phyloP scores from a whole-genome alignment of 1,140 invertebrate species.

The Mycetomoellerius zeteki region DNA sequence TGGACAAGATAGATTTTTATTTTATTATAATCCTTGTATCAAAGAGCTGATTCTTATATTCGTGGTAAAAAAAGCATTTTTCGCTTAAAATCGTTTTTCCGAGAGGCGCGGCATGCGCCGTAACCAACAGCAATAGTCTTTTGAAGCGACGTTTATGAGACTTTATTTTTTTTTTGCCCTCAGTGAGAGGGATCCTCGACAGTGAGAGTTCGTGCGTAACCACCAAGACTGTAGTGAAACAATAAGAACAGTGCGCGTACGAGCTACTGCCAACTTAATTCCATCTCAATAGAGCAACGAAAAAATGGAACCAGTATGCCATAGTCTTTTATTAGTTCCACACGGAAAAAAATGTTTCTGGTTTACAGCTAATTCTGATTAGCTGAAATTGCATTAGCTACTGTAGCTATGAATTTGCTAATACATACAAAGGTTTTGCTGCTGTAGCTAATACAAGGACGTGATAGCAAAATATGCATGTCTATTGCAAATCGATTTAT shows the following conservation, averaged over 20 bases:
- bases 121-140: constrained; percentile 48
- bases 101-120: neutral
- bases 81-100: constrained; percentile 56
- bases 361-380: no score
- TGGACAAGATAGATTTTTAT: constrained; percentile 39
- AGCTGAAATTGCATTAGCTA: no score
- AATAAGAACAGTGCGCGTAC: constrained; percentile 34
- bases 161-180: constrained; percentile 23
- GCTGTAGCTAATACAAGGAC: no score
- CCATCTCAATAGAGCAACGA: constrained; percentile 15
- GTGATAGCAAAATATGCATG: no score
- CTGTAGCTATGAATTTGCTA: no score
- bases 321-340: constrained; percentile 46
- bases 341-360: no score
- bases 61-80: neutral
- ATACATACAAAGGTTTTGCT: no score
- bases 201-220: constrained; percentile 28
- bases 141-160: constrained; percentile 53
- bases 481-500: no score
- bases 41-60: neutral
- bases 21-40: constrained; percentile 48
- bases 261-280: constrained; percentile 8
- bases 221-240: neutral
- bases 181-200: neutral
- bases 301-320: neutral